phyloP scores from a whole-genome alignment of 2,888 invertebrate genomes.

The Pemphredon lugubris region DNA sequence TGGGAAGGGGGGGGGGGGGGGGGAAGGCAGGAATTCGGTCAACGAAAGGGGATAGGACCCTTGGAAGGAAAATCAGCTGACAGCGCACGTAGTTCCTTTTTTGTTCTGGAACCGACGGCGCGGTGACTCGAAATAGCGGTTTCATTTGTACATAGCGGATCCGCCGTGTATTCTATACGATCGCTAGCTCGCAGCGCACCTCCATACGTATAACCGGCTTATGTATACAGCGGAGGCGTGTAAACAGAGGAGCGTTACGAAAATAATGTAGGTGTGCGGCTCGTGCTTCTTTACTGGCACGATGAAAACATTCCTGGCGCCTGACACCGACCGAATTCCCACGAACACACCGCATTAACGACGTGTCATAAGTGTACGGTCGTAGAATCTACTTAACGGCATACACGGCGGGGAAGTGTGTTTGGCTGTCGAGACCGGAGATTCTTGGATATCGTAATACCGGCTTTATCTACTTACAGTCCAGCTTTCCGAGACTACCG shows the following conservation, averaged over 20 bases:
- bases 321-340: constrained; percentile 36
- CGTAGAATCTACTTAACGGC: constrained; percentile 16
- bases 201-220: constrained; percentile 16
- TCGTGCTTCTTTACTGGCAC: constrained; percentile 33
- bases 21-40: neutral
- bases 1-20: too few species aligned
- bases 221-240: constrained; percentile 27
- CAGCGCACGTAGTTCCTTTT: constrained; percentile 12
- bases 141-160: constrained; percentile 9
- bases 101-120: too few species aligned
- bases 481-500: too few species aligned
- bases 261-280: constrained; percentile 54
- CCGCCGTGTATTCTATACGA: neutral
- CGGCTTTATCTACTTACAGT: too few species aligned
- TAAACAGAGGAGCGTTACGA: constrained; percentile 61
- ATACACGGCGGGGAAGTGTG: too few species aligned
- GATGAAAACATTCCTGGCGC: constrained; percentile 45
- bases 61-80: constrained; percentile 17
- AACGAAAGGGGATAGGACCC: neutral
- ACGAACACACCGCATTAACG: constrained; percentile 36
- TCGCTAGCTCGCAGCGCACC: neutral
- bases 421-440: too few species aligned
- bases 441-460: too few species aligned
- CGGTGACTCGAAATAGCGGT: constrained; percentile 21
- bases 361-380: constrained; percentile 18